These are phyloP conservation scores for Mantis religiosa DNA, from an alignment of 2,888 invertebrate genomes.

Conservation along the genomic window DNA sequence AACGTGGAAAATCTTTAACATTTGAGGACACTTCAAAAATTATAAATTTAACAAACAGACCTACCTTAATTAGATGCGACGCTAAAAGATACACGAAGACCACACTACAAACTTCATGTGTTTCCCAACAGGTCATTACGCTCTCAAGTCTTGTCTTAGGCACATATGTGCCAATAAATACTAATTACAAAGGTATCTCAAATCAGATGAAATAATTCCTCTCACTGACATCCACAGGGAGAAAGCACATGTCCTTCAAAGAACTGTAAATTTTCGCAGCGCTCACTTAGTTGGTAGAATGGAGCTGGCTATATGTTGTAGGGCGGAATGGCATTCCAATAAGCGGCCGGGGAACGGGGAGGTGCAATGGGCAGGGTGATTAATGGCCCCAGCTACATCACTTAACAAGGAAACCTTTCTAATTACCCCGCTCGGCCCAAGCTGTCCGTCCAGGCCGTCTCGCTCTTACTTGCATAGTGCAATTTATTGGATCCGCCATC, in stretches of 20 bases:
- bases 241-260: neutral
- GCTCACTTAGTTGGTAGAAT: neutral
- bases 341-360: neutral
- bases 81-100: no score
- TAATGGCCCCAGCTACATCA: conserved; percentile 20
- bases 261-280: neutral
- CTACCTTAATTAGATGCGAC: no score
- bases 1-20: no score
- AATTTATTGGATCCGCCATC: neutral
- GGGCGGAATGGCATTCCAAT: conserved; percentile 7
- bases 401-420: conserved; percentile 24
- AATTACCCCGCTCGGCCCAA: conserved; percentile 14
- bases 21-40: no score
- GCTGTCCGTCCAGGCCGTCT: neutral
- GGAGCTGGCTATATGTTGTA: neutral
- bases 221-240: no score
- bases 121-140: no score
- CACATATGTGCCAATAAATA: no score
- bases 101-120: no score
- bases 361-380: conserved; percentile 10
- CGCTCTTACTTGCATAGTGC: neutral
- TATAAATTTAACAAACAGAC: no score
- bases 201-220: no score
- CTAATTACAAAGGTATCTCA: no score
- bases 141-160: no score